phyloP scores from a whole-genome alignment of 2,113 vertebrate genomes.

The Poeciliopsis retropinna region DNA sequence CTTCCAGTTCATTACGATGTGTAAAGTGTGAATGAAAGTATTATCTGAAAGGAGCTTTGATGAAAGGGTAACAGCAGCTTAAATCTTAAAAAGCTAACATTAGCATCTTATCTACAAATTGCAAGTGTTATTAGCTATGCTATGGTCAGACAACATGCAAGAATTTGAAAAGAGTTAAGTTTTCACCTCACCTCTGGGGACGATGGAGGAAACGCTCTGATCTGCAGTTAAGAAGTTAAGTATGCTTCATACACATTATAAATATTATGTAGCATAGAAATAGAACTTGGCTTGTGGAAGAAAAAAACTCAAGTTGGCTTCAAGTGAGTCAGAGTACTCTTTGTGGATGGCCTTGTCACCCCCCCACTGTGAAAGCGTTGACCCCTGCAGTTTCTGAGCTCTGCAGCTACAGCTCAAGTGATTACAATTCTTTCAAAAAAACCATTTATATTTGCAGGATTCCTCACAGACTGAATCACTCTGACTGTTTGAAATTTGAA shows the following conservation, averaged over 20 bases:
- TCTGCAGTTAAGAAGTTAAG: background rate
- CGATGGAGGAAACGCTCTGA: background rate
- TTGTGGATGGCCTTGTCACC: slow-evolving; percentile 13
- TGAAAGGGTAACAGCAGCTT: too few species aligned
- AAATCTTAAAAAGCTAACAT: too few species aligned
- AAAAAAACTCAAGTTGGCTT: background rate
- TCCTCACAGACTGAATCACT: slow-evolving; percentile 19
- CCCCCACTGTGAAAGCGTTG: slow-evolving; percentile 13
- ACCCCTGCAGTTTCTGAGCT: slow-evolving; percentile 9
- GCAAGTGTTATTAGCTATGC: background rate
- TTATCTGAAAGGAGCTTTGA: too few species aligned
- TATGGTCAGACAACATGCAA: background rate
- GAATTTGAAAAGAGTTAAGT: background rate
- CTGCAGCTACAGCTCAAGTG: slow-evolving; percentile 4
- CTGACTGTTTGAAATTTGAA: slow-evolving; percentile 12
- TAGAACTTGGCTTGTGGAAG: background rate
- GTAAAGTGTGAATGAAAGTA: background rate
- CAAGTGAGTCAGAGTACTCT: slow-evolving; percentile 7
- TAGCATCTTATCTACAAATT: too few species aligned
- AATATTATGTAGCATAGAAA: background rate
- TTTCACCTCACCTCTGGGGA: background rate
- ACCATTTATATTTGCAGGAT: slow-evolving; percentile 8
- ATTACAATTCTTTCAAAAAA: slow-evolving; percentile 12
- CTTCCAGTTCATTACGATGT: background rate
- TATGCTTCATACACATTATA: background rate